Conservation (phyloP, 2,113 vertebrate species). For the Mormoops blainvillei region DNA sequence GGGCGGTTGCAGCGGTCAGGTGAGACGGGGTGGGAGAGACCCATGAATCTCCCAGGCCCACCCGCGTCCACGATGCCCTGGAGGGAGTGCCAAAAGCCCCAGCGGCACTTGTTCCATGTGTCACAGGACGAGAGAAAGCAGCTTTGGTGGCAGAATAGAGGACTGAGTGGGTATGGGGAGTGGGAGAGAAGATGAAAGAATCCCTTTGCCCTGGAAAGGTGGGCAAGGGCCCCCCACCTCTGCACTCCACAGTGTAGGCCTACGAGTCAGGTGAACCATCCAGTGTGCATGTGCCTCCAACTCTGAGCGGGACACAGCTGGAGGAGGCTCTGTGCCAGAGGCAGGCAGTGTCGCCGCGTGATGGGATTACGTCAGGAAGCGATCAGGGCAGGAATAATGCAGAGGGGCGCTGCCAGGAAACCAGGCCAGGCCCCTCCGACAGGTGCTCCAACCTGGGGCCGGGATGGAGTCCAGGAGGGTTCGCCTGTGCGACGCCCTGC, state of each 20-base stretch:
- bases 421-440: fast-evolving
- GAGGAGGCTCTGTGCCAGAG: not conserved
- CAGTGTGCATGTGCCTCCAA: fast-evolving
- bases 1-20: fast-evolving
- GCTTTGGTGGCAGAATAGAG: not conserved
- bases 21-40: not conserved
- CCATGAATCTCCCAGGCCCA: fast-evolving
- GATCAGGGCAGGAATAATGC: not conserved
- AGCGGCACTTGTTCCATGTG: not conserved
- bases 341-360: not conserved
- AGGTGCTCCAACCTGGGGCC: not conserved
- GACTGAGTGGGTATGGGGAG: not conserved
- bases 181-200: not conserved
- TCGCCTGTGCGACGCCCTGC: fast-evolving
- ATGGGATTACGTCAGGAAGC: not conserved
- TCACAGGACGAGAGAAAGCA: fast-evolving
- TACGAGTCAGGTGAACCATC: fast-evolving
- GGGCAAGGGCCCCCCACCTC: not conserved
- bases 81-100: not conserved
- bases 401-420: not conserved
- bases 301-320: not conserved
- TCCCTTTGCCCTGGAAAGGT: not conserved
- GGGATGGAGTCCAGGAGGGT: no score
- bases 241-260: fast-evolving
- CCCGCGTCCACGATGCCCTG: not conserved